Evolutionary conservation across 2,113 vertebrate species (phyloP), one percentile per base, ranked within the genome.

Genomic region (Petromus typicus): DNA sequence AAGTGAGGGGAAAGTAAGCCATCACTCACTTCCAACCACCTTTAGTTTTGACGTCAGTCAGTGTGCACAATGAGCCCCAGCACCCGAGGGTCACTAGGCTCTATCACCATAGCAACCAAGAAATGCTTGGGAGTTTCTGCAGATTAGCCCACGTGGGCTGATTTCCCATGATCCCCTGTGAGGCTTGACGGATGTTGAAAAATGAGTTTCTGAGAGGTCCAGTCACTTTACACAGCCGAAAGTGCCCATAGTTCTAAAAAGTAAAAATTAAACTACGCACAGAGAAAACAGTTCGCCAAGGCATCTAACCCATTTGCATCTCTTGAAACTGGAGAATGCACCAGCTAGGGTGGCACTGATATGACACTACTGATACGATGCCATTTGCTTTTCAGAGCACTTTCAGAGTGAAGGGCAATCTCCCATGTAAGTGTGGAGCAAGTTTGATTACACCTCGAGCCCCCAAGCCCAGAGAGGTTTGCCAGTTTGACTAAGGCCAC

Each of bases 231-330:
- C 1, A 5, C 1, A 1, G 2, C 14, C 17, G 14, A 67, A 25
- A 2, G 1, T 63, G 9, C 22, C 43, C 17, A 4, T 4, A 27
- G 11, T 18, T 48, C n/a, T 56, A 13, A 56, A 78, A 9, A 5
- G 37, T 30, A 80, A 40, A 40, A 64, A 27, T 32, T 9, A 11
- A 20, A 57, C 30, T 25, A 13, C 5, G 9, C 22, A 32, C n/a
- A 6, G 20, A 67, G 0, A 23, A 48, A 22, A 59, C 4, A 3
- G 16, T 22, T 59, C 75, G n/a, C 0, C 5, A 10, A 1, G 34
- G 11, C 5, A 32, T 12, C 14, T 4, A 11, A 45, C 1, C 12
- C 5, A 1, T 13, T 56, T n/a, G 9, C 0, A 14, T 14, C 12
- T 59, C 48, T 43, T 23, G 56, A 66, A 86, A 54, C 18, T 56